These are phyloP conservation scores for Pundamilia nyererei DNA, from an alignment of 2,113 vertebrate species.

Conservation along the genomic window DNA sequence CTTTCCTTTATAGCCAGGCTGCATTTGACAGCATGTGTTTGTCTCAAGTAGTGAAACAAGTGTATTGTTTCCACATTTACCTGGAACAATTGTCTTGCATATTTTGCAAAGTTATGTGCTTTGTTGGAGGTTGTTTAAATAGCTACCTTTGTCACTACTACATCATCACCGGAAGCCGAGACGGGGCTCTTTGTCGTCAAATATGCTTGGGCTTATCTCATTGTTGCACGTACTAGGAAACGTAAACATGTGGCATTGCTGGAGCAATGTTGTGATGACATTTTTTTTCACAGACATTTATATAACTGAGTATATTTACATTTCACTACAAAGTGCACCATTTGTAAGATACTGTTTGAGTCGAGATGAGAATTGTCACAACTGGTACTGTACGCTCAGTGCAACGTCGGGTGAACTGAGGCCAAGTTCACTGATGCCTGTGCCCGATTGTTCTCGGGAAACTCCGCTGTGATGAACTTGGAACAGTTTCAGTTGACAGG, in stretches of 20 bases:
- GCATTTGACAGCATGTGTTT: not conserved
- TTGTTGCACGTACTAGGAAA: not conserved
- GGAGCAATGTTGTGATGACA: not conserved
- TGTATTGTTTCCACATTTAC: not conserved
- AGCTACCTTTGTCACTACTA: not conserved
- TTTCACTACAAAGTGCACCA: not conserved
- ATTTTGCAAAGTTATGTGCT: not conserved
- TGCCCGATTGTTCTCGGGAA: not conserved
- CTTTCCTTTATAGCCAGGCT: not conserved
- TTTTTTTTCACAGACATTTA: not conserved
- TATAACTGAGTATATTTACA: not conserved
- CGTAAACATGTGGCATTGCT: not conserved
- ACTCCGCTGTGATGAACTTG: not conserved
- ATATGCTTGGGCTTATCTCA: not conserved
- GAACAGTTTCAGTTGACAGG: not conserved
- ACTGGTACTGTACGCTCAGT: not conserved
- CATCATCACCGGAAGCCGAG: not conserved
- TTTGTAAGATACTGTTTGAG: not conserved
- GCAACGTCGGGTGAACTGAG: not conserved
- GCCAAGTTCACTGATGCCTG: not conserved
- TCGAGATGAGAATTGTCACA: not conserved
- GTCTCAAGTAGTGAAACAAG: not conserved
- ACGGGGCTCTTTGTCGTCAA: fast-evolving
- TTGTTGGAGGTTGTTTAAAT: not conserved
- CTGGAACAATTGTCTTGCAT: not conserved